A percentile compares a stretch with the other conserved stretches of the same genome.
phyloP scores from a whole-genome alignment of 2,888 invertebrate species.

The Endotricha flammealis region DNA sequence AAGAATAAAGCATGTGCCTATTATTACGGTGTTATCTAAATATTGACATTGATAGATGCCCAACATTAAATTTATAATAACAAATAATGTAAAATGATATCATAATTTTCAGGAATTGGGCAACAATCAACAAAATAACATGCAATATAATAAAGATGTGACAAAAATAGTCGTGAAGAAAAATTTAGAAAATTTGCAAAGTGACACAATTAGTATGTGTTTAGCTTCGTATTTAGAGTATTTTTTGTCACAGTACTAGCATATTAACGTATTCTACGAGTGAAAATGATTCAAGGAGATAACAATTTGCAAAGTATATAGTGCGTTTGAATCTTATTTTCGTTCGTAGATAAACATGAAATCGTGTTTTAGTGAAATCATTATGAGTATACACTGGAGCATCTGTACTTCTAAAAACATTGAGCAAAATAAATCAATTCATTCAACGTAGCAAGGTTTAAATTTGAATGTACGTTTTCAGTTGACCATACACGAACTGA shows the following conservation, averaged over 20 bases:
- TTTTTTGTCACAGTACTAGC: slow-evolving; percentile 7
- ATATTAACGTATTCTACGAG: slow-evolving; percentile 23
- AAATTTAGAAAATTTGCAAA: slow-evolving; percentile 2
- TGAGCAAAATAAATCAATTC: no score
- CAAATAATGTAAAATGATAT: no score
- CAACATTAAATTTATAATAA: neutral
- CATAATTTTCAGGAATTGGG: slow-evolving; percentile 4
- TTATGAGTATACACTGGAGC: no score
- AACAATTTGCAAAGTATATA: slow-evolving; percentile 24
- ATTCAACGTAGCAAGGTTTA: no score
- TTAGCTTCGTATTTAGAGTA: no score
- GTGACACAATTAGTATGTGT: slow-evolving; percentile 1
- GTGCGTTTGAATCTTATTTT: slow-evolving; percentile 30
- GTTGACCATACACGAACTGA: no score
- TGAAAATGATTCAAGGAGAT: slow-evolving; percentile 26
- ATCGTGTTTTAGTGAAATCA: slow-evolving; percentile 24
- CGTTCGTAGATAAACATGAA: slow-evolving; percentile 30
- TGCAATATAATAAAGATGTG: slow-evolving; percentile 24
- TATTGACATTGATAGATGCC: slow-evolving; percentile 12
- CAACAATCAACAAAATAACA: slow-evolving; percentile 26
- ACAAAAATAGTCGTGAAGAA: slow-evolving; percentile 11
- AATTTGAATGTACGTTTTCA: no score
- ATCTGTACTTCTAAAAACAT: no score
- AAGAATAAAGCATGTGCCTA: slow-evolving; percentile 25
- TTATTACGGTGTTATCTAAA: slow-evolving; percentile 16